Evolutionary conservation across 2,888 invertebrate species (phyloP), one percentile per base, ranked within the genome.

Genomic region (Mactromeris polynyma): DNA sequence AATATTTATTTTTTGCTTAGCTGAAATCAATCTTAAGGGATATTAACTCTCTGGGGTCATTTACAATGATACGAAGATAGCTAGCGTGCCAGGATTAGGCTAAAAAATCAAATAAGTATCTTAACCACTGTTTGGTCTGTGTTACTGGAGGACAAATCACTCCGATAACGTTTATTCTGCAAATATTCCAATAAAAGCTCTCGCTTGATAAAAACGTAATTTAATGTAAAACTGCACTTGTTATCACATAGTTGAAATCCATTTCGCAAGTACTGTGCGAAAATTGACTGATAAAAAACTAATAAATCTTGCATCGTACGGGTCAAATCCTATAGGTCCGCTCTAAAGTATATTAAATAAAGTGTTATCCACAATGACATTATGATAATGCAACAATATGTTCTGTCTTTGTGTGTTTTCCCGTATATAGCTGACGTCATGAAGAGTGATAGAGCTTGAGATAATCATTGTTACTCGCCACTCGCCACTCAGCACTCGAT

Each of bases 181-280:
- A 73, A 73, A 46, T 79, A n/a, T 79, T 79, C 26, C 1, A 26
- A 26, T 26, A 42, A 46, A 79, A 79, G 19, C n/a, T 21, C 19
- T 40, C 42, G 2, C 26, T n/a, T 40, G 42, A 40, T 79, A 79
- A 79, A 40, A 40, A 46, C 38, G 42, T 79, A 79, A 79, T 79
- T 79, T n/a, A 40, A 40, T 42, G 42, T 36, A 42, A 40, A 79
- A 79, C 79, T 40, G 40, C n/a, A 79, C 79, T 40, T 42, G 36
- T 79, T 79, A 79, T 40, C 79, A 40, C 21, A 33, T 77, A 17
- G 40, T 36, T 77, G 77, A 77, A 36, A 77, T 77, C 42, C 42
- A n/a, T n/a, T 79, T 40, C 38, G 26, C 79, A 79, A 79, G 79
- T 79, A 40, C 33, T 40, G 79, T 79, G 79, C 79, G 79, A 79